A percentile compares a stretch with the other conserved stretches of the same genome.
Conservation (phyloP, 2,113 vertebrate species). For the Leucopternis melanops region DNA sequence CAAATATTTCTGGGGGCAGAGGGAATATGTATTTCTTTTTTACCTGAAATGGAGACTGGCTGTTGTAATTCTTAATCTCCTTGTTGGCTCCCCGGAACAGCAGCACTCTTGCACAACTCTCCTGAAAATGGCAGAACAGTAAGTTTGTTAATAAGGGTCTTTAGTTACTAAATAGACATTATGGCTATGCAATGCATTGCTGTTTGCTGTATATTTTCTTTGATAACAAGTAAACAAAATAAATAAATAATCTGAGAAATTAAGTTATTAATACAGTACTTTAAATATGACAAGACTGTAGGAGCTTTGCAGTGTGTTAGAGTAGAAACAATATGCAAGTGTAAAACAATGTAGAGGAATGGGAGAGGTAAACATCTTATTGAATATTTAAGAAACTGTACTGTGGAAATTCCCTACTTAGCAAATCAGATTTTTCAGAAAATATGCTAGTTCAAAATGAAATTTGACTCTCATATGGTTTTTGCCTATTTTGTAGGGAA, state of each 20-base stretch:
- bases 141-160: neutral
- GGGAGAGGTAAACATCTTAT: neutral
- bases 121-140: conserved; percentile 64
- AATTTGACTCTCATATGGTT: neutral
- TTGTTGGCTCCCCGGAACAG: conserved; percentile 90
- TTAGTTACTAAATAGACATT: neutral
- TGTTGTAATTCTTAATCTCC: conserved; percentile 94
- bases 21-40: neutral
- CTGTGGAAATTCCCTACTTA: neutral
- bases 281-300: neutral
- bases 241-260: neutral
- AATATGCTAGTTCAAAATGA: neutral
- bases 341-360: neutral
- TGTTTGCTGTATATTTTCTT: neutral
- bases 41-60: conserved; percentile 95
- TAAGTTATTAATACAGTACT: neutral
- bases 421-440: neutral
- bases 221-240: neutral
- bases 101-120: conserved; percentile 89
- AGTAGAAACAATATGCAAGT: neutral
- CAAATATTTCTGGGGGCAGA: neutral
- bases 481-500: neutral
- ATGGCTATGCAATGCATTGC: neutral
- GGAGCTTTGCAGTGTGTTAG: neutral
- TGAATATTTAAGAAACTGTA: neutral